phyloP scores from a whole-genome alignment of 2,888 invertebrate genomes.

The Autographa pulchrina region DNA sequence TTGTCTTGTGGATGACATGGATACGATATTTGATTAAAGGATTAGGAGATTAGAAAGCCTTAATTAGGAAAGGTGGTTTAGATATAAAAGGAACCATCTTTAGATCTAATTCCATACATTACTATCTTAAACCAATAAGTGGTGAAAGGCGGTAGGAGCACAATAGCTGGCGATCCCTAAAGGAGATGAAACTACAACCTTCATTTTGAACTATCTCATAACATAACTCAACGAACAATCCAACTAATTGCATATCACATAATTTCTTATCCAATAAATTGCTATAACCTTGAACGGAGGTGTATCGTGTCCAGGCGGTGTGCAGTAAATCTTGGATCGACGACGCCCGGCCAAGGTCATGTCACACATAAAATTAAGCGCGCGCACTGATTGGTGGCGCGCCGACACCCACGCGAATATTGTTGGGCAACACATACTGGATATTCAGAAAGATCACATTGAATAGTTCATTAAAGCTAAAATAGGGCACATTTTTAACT shows the following conservation, averaged over 20 bases:
- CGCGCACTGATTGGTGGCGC: constrained; percentile 54
- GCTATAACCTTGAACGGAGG: constrained; percentile 38
- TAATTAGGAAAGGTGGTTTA: not conserved
- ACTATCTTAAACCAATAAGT: too few relatives aligned
- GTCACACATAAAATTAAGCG: constrained; percentile 53
- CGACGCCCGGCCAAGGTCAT: constrained; percentile 52
- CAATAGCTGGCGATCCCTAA: too few relatives aligned
- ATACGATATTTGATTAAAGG: not conserved
- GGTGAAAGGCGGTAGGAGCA: too few relatives aligned
- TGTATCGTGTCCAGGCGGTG: constrained; percentile 36
- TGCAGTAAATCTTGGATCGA: constrained; percentile 49
- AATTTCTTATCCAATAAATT: constrained; percentile 30
- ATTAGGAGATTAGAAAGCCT: not conserved
- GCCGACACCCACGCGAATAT: constrained; percentile 38
- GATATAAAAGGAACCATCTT: too few relatives aligned
- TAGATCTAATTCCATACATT: too few relatives aligned
- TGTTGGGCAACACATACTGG: not conserved
- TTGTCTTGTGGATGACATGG: not conserved
- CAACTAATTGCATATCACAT: constrained; percentile 6
- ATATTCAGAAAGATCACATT: constrained; percentile 31
- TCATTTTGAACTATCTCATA: not conserved
- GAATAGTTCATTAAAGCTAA: not conserved
- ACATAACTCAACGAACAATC: not conserved
- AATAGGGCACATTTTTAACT: not conserved
- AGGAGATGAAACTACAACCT: not conserved